Evolutionary conservation across 2,797 vertebrate genomes (phyloP).

Genomic region (Acipenser ruthenus): DNA sequence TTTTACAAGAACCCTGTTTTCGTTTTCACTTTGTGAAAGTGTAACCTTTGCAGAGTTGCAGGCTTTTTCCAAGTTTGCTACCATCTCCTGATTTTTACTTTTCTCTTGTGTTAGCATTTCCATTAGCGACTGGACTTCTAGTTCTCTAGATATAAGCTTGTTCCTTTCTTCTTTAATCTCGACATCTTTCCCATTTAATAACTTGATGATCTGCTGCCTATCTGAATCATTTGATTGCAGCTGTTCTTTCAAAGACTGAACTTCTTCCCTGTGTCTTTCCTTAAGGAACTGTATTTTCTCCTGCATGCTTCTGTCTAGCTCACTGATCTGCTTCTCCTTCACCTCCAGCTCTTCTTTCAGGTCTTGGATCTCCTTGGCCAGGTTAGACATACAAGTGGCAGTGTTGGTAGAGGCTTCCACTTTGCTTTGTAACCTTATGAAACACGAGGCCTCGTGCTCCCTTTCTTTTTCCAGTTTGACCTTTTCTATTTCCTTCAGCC

Average conservation of each 20-base stretch:
- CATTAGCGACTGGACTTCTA: neutral
- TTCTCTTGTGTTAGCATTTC: neutral
- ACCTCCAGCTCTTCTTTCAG: neutral
- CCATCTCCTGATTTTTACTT: constrained; percentile 1
- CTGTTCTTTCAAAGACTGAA: constrained; percentile 18
- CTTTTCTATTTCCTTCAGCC: neutral
- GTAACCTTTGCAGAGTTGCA: neutral
- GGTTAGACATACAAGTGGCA: neutral
- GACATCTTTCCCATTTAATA: constrained; percentile 22
- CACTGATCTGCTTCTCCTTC: neutral
- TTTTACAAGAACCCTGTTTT: neutral
- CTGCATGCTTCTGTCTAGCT: neutral
- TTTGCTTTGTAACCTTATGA: neutral
- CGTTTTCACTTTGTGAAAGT: neutral
- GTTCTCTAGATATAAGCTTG: neutral
- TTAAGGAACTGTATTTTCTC: neutral
- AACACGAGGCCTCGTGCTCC: neutral
- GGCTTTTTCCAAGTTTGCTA: constrained; percentile 5
- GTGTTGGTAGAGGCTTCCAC: neutral
- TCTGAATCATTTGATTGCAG: constrained; percentile 21
- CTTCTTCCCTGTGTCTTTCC: neutral
- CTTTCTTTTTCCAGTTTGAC: neutral
- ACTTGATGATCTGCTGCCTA: constrained; percentile 18
- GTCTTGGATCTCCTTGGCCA: neutral
- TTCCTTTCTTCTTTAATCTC: constrained; percentile 16